These are phyloP conservation scores for Carettochelys insculpta DNA, from an alignment of 2,113 vertebrate species.

Conservation along the genomic window DNA sequence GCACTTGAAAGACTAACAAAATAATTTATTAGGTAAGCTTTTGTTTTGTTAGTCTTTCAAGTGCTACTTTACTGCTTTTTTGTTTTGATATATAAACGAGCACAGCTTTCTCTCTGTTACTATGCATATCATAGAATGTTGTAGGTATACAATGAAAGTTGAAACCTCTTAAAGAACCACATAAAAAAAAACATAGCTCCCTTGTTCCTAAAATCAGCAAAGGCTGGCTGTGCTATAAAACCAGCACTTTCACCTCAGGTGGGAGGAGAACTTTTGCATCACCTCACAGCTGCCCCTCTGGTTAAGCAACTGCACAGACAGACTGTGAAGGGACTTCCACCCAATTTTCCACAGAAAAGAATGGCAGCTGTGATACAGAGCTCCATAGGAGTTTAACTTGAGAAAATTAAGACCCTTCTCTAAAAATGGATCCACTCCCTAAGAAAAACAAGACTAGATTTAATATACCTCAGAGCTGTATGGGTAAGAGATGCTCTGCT, in stretches of 20 bases:
- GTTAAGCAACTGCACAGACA: accelerated
- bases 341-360: background rate
- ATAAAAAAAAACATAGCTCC: background rate
- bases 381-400: background rate
- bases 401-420: background rate
- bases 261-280: background rate
- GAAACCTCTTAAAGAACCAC: background rate
- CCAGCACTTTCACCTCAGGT: background rate
- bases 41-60: too few species aligned
- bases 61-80: too few species aligned
- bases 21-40: too few species aligned
- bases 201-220: background rate
- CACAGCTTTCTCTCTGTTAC: too few species aligned
- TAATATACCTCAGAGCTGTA: background rate
- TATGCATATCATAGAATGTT: background rate
- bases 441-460: background rate
- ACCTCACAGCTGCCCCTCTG: background rate
- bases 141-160: background rate
- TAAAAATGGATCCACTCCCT: accelerated
- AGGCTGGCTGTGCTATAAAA: background rate
- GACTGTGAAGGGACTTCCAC: background rate
- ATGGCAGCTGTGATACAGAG: accelerated
- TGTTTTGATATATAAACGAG: too few species aligned
- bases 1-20: too few species aligned
- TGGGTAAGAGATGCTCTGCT: background rate